Base-by-base conservation (phyloP, 2,888 invertebrate genomes). In the Saturnia pavonia region DNA sequence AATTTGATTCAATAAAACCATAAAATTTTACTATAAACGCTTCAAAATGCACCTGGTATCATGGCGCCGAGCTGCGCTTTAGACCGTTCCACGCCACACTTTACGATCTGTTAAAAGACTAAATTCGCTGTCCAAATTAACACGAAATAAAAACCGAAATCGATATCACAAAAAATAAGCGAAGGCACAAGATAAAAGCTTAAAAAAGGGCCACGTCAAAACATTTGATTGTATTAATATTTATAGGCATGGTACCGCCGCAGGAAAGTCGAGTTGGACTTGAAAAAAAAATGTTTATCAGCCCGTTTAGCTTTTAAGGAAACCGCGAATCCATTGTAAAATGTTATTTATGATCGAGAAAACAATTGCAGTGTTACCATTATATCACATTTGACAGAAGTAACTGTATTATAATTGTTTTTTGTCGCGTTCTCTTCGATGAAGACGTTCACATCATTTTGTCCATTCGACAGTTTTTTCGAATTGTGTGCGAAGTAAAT, bases 151-250 rank as follows among this genome's bases (percentile, higher is more conserved):
- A 92, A 94, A 89, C 88, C 87, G 85, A 90, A 65, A 91, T 90
- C 92, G 90, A 89, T 86, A 86, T 82, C 80, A 90, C 88, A 92
- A 92, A 91, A 90, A 92, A 91, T 88, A 90, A 91, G 90, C 91
- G 85, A 91, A 91, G 92, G 88, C 86, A 90, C 87, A 88, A 92
- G 92, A 92, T 91, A 91, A 93, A 89, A 91, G 90, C 86, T 92
- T 94, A 91, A 94, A 94, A 91, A 93, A 92, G 90, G 91, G 85
- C 84, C 89, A 94, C 91, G 94, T 94, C 93, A 93, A 93, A 93
- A 94, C 93, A 94, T 94, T 94, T 93, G 94, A 94, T 94, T 94
- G 94, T 93, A 92, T 93, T 94, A 94, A 94, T 93, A 94, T 94
- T 94, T 94, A 94, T 94, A 91, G 94, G 88, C 84, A 79, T 84